Evolutionary conservation across 2,797 vertebrate species (phyloP), one percentile per base, ranked within the genome.

Genomic region (Taeniopygia guttata): DNA sequence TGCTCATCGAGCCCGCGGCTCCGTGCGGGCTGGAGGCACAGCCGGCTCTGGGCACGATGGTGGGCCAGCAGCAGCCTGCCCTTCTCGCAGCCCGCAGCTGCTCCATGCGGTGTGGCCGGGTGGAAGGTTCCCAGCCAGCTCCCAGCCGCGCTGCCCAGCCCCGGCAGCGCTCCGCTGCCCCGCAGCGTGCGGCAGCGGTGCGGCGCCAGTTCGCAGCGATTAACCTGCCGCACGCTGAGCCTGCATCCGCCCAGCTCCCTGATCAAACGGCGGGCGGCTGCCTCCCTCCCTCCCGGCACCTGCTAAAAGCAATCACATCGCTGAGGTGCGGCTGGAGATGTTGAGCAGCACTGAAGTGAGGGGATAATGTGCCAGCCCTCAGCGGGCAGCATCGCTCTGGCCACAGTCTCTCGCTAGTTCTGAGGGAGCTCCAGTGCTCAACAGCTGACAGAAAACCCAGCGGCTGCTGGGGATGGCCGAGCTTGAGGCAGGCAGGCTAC

Each of bases 121-220:
- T 42, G 64, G 72, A 76, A 49, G 64, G 56, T 77, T 89, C 78
- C 36, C 85, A 55, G 79, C 29, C 52, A 16, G 60, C 6, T 79
- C 70, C 87, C 42, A 70, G 68, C 76, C 1, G 2, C 0, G 2
- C 11, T 70, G 87, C 21, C 72, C 46, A 5, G 52, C 46, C 75
- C 20, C 67, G 30, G 86, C 45, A 60, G 90, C 5, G 0, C 79
- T 11, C 3, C 1, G 2, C 82, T 90, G 74, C 52, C 82, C 93
- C 2, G 1, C 74, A n/a, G 78, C 0, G 1, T 11, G 2, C 1
- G 2, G 34, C 59, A 56, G 21, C 0, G 1, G n/a, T 5, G 10
- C 1, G 6, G 76, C n/a, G 23, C 87, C 96, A 12, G 48, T 23
- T 38, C 29, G 52, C 79, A 40, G 84, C 14, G 11, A 70, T 80